phyloP scores from a whole-genome alignment of 2,113 vertebrate species.

The Bettongia penicillata region DNA sequence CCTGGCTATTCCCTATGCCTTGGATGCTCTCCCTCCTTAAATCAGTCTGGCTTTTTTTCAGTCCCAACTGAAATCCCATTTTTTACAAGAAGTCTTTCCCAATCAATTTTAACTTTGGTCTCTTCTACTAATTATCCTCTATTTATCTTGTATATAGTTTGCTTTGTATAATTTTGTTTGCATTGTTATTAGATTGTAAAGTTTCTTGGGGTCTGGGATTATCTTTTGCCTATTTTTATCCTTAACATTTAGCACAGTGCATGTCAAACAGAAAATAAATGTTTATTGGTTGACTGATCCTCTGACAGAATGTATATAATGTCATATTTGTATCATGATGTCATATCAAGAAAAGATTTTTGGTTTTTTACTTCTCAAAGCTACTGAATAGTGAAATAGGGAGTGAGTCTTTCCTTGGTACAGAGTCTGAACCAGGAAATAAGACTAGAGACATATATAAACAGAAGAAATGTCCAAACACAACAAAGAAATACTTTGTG shows the following conservation, averaged over 20 bases:
- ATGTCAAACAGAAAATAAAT: not conserved
- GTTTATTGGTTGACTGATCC: not conserved
- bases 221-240: not conserved
- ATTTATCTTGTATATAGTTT: not conserved
- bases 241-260: not conserved
- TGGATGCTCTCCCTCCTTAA: not conserved
- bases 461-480: not conserved
- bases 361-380: too few relatives aligned
- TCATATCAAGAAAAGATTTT: not conserved
- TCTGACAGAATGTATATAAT: not conserved
- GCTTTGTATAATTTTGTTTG: not conserved
- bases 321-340: not conserved
- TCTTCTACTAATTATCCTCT: not conserved
- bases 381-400: too few relatives aligned
- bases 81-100: not conserved
- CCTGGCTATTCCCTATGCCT: not conserved
- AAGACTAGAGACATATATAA: not conserved
- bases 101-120: not conserved
- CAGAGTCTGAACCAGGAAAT: not conserved
- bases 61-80: not conserved
- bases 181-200: not conserved
- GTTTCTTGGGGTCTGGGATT: not conserved
- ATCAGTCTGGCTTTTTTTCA: not conserved
- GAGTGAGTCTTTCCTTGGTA: too few relatives aligned
- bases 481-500: not conserved